Evolutionary conservation across 1,140 invertebrate species (phyloP).

Genomic region (Drosophila willistoni): DNA sequence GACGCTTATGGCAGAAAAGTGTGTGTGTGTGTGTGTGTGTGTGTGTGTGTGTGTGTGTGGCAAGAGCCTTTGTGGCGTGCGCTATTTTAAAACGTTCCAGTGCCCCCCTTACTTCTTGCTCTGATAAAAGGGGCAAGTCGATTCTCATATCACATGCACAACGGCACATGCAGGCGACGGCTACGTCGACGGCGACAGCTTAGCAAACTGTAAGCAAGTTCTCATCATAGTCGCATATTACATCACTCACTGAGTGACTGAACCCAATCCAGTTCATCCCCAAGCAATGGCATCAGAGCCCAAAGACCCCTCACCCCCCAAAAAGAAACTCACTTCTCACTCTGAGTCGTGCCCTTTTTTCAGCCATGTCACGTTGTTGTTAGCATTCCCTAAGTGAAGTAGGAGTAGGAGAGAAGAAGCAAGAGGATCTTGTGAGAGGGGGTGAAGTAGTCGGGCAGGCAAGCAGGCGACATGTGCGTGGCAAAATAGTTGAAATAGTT

Average conservation of each 20-base stretch:
- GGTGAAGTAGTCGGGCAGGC: neutral
- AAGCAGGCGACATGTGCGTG: conserved; percentile 67
- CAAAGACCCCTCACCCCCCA: neutral
- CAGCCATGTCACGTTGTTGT: conserved; percentile 79
- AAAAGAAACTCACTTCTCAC: too few relatives aligned
- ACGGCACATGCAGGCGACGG: conserved; percentile 64
- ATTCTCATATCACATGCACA: conserved; percentile 72
- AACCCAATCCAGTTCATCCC: conserved; percentile 58
- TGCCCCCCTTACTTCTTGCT: neutral
- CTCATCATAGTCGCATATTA: conserved; percentile 71
- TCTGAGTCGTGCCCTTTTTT: conserved; percentile 46
- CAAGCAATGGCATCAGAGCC: neutral
- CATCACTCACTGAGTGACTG: conserved; percentile 68
- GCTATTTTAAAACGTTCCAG: conserved; percentile 58
- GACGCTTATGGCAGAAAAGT: conserved; percentile 60
- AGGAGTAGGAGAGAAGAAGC: neutral
- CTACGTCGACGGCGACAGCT: conserved; percentile 77
- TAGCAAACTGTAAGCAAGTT: conserved; percentile 72
- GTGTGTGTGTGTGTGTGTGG: conserved; percentile 27
- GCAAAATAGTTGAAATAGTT: conserved; percentile 80
- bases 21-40: conserved; percentile 23
- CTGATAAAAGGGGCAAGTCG: neutral
- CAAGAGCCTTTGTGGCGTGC: conserved; percentile 32
- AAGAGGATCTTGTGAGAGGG: neutral
- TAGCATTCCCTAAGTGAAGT: conserved; percentile 56